Evolutionary conservation across 1,140 invertebrate genomes (phyloP).

Genomic region (Bombyx mandarina): DNA sequence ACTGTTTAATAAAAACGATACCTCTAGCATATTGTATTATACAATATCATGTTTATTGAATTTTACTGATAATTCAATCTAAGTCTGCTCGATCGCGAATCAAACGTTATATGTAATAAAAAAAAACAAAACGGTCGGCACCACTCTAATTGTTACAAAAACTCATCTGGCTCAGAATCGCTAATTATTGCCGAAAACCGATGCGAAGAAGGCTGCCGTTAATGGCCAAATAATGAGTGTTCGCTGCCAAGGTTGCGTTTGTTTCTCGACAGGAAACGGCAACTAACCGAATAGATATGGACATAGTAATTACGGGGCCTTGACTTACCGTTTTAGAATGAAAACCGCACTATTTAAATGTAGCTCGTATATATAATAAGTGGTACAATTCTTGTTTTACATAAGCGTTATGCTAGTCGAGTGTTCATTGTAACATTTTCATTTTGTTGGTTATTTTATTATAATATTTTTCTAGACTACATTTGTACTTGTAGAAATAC

Average conservation of each 20-base stretch:
- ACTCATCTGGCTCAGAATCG: conserved; percentile 12
- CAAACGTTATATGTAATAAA: too few relatives aligned
- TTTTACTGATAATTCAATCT: too few relatives aligned
- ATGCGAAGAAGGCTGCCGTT: conserved; percentile 43
- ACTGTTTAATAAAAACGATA: too few relatives aligned
- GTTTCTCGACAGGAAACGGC: conserved; percentile 58
- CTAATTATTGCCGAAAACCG: conserved; percentile 54
- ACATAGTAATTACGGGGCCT: conserved; percentile 60
- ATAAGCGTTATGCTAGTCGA: neutral
- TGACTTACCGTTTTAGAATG: conserved; percentile 66
- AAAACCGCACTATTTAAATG: conserved; percentile 56
- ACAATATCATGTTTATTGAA: too few relatives aligned
- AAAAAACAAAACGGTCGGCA: too few relatives aligned
- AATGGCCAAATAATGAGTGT: conserved; percentile 59
- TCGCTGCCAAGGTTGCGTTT: conserved; percentile 48
- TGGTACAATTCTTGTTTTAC: neutral
- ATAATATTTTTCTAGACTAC: too few relatives aligned
- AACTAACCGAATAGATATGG: conserved; percentile 60
- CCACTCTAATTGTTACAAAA: too few relatives aligned
- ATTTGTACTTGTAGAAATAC: too few relatives aligned
- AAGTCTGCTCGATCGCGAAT: too few relatives aligned
- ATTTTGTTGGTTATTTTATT: too few relatives aligned
- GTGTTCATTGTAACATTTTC: too few relatives aligned
- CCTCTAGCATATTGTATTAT: too few relatives aligned
- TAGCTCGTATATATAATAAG: neutral